Evolutionary conservation across 2,113 vertebrate genomes (phyloP), one percentile per base, ranked within the genome.

Genomic region (Leptobrachium leishanense): DNA sequence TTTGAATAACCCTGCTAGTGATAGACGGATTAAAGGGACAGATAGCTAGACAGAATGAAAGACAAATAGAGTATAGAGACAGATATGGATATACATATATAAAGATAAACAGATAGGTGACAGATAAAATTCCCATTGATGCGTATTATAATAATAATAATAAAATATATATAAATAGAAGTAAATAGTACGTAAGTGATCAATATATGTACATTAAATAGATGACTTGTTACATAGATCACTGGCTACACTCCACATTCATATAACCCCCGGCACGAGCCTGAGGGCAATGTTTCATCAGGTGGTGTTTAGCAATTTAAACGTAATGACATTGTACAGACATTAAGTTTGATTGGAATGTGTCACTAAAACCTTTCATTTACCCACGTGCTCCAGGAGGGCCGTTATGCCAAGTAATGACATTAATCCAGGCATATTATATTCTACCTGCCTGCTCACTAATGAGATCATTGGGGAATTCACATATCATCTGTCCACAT

Each of bases 401-500:
- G 64, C 70, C 57, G 63, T 81, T 74, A 54, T 50, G 78, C 50
- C 54, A 53, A 74, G 64, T 68, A 62, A 59, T 20, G 57, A 43
- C 72, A 81, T 81, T 74, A 81, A 81, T 81, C 65, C 65, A 68
- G 65, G 7, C 15, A 20, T 75, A 15, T 68, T 81, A 42, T 55
- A 67, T 41, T 57, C 54, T 83, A 81, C 40, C 72, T 57, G 63
- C 68, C 77, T 76, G 73, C 40, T 70, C 76, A 72, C 75, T 86
- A 87, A 84, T 86, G 82, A 82, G 83, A 5, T 74, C 73, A 81
- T 81, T 74, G 44, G 69, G 79, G 83, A 84, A 75, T 84, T 80
- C 67, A 76, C 3, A 74, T 79, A 72, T 85, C 82, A 76, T 75
- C 75, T 82, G 81, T 82, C 80, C 83, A 80, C 70, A 77, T 75